phyloP scores from a whole-genome alignment of 2,113 vertebrate species.

The Cyanistes caeruleus region DNA sequence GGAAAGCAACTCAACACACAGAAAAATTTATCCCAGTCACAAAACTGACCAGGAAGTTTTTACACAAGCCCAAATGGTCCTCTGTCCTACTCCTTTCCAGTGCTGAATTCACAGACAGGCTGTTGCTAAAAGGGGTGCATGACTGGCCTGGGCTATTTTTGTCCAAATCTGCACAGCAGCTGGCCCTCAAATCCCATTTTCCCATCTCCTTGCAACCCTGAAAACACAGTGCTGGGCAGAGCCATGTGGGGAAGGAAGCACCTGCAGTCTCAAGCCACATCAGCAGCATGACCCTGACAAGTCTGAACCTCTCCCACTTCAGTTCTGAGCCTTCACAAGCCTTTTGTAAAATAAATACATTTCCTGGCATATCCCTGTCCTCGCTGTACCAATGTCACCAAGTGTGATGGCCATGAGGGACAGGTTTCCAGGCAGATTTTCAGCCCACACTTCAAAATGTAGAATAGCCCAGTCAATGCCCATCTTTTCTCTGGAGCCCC shows the following conservation, averaged over 20 bases:
- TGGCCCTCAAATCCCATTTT: neutral
- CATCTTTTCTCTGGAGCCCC: neutral
- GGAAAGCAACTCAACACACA: neutral
- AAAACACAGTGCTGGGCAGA: neutral
- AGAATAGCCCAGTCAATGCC: neutral
- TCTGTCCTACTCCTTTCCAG: neutral
- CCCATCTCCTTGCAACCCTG: neutral
- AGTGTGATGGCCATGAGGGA: accelerated
- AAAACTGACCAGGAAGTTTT: neutral
- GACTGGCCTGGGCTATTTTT: neutral
- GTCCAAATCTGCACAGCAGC: neutral
- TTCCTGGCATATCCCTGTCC: neutral
- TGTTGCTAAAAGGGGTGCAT: neutral
- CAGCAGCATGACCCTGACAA: accelerated
- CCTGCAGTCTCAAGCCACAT: neutral
- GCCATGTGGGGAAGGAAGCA: accelerated
- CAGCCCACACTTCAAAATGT: neutral
- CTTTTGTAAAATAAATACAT: neutral
- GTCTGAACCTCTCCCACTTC: neutral
- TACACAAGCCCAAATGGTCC: neutral
- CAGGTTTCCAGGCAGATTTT: neutral
- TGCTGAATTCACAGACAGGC: neutral
- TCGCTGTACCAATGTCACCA: neutral
- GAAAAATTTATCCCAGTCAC: neutral
- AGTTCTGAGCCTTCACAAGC: neutral